Conservation (phyloP, 2,113 vertebrate genomes). For the Indicator indicator region DNA sequence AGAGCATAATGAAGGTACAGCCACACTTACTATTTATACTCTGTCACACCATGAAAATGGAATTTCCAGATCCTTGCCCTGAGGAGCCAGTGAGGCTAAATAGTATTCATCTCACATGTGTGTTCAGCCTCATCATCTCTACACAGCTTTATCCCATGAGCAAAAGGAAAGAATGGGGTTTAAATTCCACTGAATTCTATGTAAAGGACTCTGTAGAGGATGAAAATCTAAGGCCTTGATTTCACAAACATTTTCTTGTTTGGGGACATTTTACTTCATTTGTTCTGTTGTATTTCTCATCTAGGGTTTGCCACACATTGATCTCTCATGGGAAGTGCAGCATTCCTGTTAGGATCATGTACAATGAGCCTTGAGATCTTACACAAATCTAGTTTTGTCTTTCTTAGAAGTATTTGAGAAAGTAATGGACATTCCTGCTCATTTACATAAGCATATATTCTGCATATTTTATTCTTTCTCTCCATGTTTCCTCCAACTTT, state of each 20-base stretch:
- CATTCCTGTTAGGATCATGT: background rate
- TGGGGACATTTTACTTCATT: background rate
- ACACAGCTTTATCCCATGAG: background rate
- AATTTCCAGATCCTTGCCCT: background rate
- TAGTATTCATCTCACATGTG: rapidly evolving
- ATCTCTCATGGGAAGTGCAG: background rate
- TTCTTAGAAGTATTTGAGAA: background rate
- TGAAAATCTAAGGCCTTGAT: background rate
- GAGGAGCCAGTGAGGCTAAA: background rate
- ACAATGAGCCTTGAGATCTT: rapidly evolving
- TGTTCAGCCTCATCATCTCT: background rate
- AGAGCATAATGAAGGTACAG: background rate
- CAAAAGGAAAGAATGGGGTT: background rate
- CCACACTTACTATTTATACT: background rate
- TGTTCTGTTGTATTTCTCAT: background rate
- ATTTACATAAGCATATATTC: background rate
- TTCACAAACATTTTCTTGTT: background rate
- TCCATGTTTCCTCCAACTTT: background rate
- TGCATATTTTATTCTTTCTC: background rate
- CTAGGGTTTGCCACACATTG: background rate
- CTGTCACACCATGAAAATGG: background rate
- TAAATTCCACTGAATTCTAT: background rate
- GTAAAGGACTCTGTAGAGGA: background rate
- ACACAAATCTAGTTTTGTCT: background rate
- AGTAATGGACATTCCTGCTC: background rate